These are phyloP conservation scores for Cossypha caffra DNA, from an alignment of 2,797 vertebrate species.

Conservation along the genomic window DNA sequence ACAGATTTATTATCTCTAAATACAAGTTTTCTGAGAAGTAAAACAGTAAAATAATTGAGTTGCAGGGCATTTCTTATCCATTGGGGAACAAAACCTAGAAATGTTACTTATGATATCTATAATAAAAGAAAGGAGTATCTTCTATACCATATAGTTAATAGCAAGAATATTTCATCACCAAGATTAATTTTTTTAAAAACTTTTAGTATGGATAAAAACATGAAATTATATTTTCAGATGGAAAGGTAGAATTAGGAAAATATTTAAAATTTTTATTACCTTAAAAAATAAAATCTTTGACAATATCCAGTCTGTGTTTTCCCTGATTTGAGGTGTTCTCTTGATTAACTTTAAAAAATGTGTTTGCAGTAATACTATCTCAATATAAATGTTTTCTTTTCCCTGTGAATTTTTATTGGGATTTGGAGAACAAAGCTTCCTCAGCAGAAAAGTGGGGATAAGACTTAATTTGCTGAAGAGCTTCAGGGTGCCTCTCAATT, in stretches of 20 bases:
- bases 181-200: neutral
- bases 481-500: neutral
- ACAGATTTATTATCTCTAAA: neutral
- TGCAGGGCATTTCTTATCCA: neutral
- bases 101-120: neutral
- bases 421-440: neutral
- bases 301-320: neutral
- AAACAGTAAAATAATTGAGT: neutral
- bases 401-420: neutral
- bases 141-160: neutral
- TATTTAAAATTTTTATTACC: neutral
- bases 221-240: neutral
- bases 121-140: neutral
- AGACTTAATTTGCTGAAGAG: neutral
- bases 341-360: neutral
- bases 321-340: neutral
- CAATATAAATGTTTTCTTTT: neutral
- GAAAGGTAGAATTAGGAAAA: neutral
- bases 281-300: neutral
- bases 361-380: neutral
- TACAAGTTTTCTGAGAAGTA: neutral
- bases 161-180: neutral
- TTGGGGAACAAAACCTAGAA: neutral
- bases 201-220: neutral
- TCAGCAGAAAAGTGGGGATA: neutral